A percentile compares a stretch with the other conserved stretches of the same genome.
These are phyloP conservation scores for Dicrurus megarhynchus DNA, from an alignment of 2,113 vertebrate species.

Conservation along the genomic window DNA sequence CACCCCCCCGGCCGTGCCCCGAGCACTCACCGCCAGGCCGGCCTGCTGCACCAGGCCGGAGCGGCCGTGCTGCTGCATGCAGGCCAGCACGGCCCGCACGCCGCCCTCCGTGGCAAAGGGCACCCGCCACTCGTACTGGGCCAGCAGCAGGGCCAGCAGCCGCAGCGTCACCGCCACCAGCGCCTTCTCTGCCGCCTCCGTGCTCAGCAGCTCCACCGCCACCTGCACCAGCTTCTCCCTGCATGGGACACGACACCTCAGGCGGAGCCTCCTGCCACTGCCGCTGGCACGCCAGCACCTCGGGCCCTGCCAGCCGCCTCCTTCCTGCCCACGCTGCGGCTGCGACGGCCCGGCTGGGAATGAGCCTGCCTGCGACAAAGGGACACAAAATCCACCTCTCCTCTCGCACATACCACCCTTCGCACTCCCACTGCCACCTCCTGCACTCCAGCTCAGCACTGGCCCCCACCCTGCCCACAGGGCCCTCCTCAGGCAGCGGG, in stretches of 20 bases:
- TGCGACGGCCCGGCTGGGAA: background rate
- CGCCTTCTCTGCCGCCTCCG: conserved; percentile 75
- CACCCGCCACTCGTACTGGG: conserved; percentile 84
- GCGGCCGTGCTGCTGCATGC: conserved; percentile 84
- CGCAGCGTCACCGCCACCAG: conserved; percentile 74
- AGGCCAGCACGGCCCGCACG: conserved; percentile 84
- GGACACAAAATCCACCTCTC: background rate
- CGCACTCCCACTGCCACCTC: background rate
- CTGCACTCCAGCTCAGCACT: accelerated
- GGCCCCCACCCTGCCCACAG: background rate
- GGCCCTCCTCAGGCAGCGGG: background rate
- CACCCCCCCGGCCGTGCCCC: accelerated
- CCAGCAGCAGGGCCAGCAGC: conserved; percentile 83
- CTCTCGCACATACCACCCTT: accelerated
- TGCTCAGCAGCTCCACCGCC: conserved; percentile 83
- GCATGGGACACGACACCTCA: background rate
- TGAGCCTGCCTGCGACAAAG: background rate
- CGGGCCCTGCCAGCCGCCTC: background rate
- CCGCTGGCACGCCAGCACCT: background rate
- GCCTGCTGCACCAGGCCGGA: conserved; percentile 84
- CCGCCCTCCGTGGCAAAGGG: conserved; percentile 89
- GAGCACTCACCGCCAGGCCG: conserved; percentile 82
- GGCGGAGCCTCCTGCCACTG: background rate
- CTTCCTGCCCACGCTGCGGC: background rate
- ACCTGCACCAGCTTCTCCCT: conserved; percentile 90